These are phyloP conservation scores for Drosophila santomea DNA, from an alignment of 1,140 invertebrate genomes.

Conservation along the genomic window DNA sequence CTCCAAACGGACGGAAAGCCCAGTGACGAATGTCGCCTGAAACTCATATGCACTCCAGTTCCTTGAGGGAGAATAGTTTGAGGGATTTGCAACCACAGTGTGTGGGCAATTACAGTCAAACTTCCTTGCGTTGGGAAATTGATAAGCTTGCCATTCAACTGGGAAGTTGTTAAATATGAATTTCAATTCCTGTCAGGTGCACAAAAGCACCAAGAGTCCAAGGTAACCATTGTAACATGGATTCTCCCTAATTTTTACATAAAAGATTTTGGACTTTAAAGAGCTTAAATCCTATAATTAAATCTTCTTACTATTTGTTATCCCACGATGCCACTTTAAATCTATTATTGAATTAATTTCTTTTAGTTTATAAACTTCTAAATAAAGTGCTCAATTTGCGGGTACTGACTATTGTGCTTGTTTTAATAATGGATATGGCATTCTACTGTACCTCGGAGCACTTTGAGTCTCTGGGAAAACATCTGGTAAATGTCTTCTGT, in stretches of 20 bases:
- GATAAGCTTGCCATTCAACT: conserved; percentile 2
- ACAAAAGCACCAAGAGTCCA: no score
- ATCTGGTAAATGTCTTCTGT: conserved; percentile 28
- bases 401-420: neutral
- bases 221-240: no score
- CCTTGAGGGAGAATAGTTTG: conserved; percentile 3
- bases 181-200: neutral
- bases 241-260: no score
- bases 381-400: no score
- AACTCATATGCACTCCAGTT: conserved; percentile 34
- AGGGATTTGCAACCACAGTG: conserved; percentile 1
- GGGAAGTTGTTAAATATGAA: neutral
- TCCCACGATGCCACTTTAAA: no score
- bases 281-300: no score
- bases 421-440: conserved; percentile 22
- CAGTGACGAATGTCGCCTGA: conserved; percentile 41
- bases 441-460: conserved; percentile 16
- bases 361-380: neutral
- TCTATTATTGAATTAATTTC: neutral
- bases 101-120: conserved; percentile 22
- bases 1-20: neutral
- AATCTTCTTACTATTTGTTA: no score
- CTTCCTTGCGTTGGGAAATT: conserved; percentile 5
- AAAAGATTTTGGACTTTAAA: no score
- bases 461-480: conserved; percentile 22